Base-by-base conservation (phyloP, 2,113 vertebrate genomes). In the Notothenia rossii region DNA sequence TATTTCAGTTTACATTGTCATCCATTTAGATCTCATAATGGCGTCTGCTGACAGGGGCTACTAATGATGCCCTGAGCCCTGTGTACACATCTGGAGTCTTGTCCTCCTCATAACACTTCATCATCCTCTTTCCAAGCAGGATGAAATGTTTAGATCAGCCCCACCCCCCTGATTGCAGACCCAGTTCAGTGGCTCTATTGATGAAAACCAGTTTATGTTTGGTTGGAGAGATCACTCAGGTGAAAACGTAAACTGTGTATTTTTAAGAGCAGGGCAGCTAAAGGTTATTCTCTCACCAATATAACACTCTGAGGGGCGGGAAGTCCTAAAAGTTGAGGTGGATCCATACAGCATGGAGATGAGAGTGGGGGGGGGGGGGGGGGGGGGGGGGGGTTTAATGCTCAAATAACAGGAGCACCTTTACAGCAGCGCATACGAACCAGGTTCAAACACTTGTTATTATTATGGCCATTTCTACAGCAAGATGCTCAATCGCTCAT, bases 1-100 rank as follows among this genome's bases (percentile, higher is more conserved):
- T 87, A 87, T 67, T 79, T 92, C 82, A 87, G 90, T 92, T 93
- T 92, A 88, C 72, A 87, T 87, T 81, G 78, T 82, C 89, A 90
- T 93, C 93, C 72, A 83, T 88, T 92, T 66, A 50, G 66, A 70
- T 80, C 64, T 79, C 82, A 85, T 81, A 79, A 89, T 84, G 82
- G 79, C 43, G 70, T 70, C 86, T 85, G 86, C 78, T 88, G 91
- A 92, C 91, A 91, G 77, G 62, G 70, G 72, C 85, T 75, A 67
- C 87, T 86, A 90, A 90, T 82, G 75, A 90, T 78, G 81, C 86
- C 87, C 83, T 6, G 72, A 91, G 74, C 51, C 71, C 61, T 76
- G 53, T 66, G 58, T 68, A 65, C 73, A 90, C 88, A 94, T 93
- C 91, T 91, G 87, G 72, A 82, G 76, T 55, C 86, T 84, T n/a